phyloP scores from a whole-genome alignment of 2,113 vertebrate species.

The Leptocoma aspasia region DNA sequence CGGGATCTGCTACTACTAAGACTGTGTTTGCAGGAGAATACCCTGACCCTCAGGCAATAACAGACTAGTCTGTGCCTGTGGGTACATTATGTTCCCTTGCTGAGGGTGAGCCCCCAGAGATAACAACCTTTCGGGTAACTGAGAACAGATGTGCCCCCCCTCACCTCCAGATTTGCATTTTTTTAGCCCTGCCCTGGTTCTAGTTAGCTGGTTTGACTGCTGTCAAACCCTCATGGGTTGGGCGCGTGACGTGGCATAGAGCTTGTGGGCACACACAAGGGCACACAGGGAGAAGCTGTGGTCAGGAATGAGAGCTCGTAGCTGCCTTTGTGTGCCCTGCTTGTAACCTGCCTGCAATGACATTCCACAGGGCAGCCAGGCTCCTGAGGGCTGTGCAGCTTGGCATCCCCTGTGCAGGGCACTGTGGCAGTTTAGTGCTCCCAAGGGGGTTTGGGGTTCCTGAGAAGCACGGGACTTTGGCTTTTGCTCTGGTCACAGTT shows the following conservation, averaged over 20 bases:
- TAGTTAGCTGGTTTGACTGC: slow-evolving; percentile 16
- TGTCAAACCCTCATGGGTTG: not conserved
- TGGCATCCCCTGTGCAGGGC: not conserved
- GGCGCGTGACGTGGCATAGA: not conserved
- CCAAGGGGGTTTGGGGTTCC: not conserved
- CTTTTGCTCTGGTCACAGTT: not conserved
- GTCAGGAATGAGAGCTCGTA: not conserved
- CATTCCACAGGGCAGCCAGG: not conserved
- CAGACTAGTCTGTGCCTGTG: not conserved
- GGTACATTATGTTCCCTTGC: not conserved
- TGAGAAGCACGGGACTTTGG: fast-evolving
- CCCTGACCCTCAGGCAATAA: not conserved
- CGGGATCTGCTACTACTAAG: not conserved
- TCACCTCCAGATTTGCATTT: not conserved
- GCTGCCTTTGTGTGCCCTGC: not conserved
- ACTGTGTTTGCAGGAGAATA: not conserved
- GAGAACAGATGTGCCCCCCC: slow-evolving; percentile 29
- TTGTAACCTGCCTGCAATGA: not conserved
- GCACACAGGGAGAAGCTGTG: not conserved
- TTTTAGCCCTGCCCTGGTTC: slow-evolving; percentile 24
- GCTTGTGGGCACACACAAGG: not conserved
- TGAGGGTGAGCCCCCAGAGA: not conserved
- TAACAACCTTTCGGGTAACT: slow-evolving; percentile 28
- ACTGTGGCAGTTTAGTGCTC: not conserved
- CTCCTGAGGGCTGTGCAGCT: not conserved